Percentiles rank a stretch among this genome's conserved stretches.
These are phyloP conservation scores for Drosophila tristis DNA, from an alignment of 1,140 invertebrate species.

Conservation along the genomic window DNA sequence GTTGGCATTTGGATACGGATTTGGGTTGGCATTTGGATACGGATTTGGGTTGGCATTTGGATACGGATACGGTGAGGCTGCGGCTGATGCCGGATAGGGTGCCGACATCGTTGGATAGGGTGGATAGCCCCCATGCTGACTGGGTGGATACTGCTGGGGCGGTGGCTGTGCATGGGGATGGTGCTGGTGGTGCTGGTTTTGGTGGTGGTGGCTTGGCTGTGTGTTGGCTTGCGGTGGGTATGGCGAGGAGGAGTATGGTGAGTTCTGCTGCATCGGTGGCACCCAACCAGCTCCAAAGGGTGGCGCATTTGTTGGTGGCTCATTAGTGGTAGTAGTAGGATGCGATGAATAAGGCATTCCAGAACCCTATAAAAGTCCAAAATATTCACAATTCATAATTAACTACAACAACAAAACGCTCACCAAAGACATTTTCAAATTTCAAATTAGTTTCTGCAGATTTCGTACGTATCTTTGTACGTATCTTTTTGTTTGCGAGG, in stretches of 20 bases:
- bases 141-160: conserved; percentile 18
- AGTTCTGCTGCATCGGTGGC: conserved; percentile 64
- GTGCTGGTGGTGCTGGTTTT: conserved; percentile 24
- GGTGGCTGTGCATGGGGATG: conserved; percentile 34
- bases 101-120: conserved; percentile 40
- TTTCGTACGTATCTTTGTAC: background rate
- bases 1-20: conserved; percentile 13
- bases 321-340: conserved; percentile 50
- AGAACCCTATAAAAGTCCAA: conserved; percentile 77
- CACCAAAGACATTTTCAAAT: background rate
- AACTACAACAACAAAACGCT: conserved; percentile 1
- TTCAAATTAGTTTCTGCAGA: background rate
- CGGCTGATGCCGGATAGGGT: conserved; percentile 28
- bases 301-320: conserved; percentile 44
- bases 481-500: too few species aligned
- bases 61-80: background rate
- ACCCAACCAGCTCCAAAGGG: conserved; percentile 82
- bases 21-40: background rate
- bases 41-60: background rate
- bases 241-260: conserved; percentile 29
- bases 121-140: conserved; percentile 22
- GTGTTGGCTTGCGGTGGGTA: conserved; percentile 43
- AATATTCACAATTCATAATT: conserved; percentile 26
- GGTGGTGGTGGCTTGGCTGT: conserved; percentile 30
- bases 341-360: conserved; percentile 71